phyloP scores from a whole-genome alignment of 2,797 vertebrate species.

The Rhinoraja longicauda region DNA sequence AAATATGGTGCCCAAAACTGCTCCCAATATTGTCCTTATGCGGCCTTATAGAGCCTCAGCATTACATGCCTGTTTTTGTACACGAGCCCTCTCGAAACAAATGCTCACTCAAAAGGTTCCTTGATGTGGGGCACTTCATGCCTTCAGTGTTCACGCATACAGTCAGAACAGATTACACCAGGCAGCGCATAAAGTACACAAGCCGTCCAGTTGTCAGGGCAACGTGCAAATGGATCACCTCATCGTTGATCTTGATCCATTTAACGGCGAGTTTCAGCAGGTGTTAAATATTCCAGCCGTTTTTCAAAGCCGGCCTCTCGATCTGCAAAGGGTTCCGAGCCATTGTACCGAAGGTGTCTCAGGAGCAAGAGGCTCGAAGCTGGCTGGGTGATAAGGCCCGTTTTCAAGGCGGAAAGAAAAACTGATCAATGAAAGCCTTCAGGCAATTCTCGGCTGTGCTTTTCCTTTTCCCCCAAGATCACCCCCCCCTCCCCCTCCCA shows the following conservation, averaged over 20 bases:
- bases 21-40: no score
- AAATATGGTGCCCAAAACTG: no score
- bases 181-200: not conserved
- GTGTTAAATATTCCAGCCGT: not conserved
- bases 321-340: not conserved
- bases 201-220: conserved; percentile 5
- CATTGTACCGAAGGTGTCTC: not conserved
- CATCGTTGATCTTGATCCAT: not conserved
- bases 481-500: not conserved
- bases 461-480: not conserved
- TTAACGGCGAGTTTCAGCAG: not conserved
- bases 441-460: not conserved
- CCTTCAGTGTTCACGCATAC: not conserved
- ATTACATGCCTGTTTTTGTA: no score
- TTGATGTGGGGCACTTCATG: not conserved
- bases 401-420: not conserved
- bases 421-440: conserved; percentile 15
- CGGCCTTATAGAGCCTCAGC: no score
- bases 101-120: not conserved
- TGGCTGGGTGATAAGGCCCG: not conserved
- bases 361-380: not conserved
- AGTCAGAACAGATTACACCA: not conserved
- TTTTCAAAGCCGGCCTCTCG: not conserved
- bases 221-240: not conserved
- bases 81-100: no score